A percentile compares a stretch with the other conserved stretches of the same genome.
phyloP scores from a whole-genome alignment of 2,113 vertebrate genomes.

The Saccopteryx bilineata region DNA sequence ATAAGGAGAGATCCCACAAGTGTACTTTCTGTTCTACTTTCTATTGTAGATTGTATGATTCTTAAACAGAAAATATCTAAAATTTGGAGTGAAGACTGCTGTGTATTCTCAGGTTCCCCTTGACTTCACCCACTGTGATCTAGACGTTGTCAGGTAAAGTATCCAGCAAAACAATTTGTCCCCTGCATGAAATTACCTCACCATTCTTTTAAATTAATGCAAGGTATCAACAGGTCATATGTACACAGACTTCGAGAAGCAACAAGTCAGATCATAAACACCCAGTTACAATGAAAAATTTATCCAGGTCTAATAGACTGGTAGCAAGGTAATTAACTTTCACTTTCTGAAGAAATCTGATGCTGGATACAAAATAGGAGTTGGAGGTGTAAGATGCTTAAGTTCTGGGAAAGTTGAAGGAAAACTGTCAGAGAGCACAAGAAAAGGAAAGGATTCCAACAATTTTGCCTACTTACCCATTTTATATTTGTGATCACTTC shows the following conservation, averaged over 20 bases:
- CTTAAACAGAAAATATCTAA: constrained; percentile 25
- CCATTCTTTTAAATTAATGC: constrained; percentile 40
- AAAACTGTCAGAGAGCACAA: constrained; percentile 24
- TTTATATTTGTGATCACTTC: not conserved
- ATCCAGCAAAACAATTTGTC: not conserved
- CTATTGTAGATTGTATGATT: not conserved
- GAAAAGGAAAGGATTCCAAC: not conserved
- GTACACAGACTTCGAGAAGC: not conserved
- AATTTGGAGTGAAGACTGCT: not conserved
- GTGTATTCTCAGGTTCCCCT: not conserved
- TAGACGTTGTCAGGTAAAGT: not conserved
- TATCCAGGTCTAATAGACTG: not conserved
- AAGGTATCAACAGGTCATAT: not conserved
- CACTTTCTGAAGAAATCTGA: constrained; percentile 34
- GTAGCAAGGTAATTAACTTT: not conserved
- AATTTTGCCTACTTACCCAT: not conserved
- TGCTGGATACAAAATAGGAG: not conserved
- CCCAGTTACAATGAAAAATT: not conserved
- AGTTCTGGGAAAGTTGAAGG: not conserved
- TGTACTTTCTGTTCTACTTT: not conserved
- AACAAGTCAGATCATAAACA: constrained; percentile 30
- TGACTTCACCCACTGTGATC: not conserved
- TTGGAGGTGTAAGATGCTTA: not conserved
- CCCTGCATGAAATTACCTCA: constrained; percentile 12
- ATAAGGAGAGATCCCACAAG: not conserved